Evolutionary conservation across 2,888 invertebrate species (phyloP), one percentile per base, ranked within the genome.

Genomic region (Epinotia bilunana): DNA sequence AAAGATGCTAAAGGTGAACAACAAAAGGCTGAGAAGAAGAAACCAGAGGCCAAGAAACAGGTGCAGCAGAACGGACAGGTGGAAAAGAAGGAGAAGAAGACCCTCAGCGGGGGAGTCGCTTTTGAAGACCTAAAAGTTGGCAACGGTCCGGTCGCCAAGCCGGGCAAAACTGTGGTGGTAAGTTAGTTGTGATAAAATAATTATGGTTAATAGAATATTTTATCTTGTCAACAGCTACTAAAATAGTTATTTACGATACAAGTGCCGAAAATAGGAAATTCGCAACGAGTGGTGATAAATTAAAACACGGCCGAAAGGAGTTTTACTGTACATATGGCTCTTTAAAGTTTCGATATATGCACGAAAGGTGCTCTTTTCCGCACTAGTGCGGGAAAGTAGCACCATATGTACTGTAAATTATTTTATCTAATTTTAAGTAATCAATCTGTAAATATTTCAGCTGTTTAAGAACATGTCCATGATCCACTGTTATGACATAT

Each of bases 101-200:
- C 91, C 0, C 80, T 97, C 11, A 94, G 95, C 77, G 97, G 97
- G n/a, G 98, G 98, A 49, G 96, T 98, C 0, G 92, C 95, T 76
- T 90, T 98, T 78, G 97, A 98, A 86, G 99, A 99, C 79, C 39
- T 97, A 0, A 96, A 96, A 84, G 93, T 96, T 23, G 99, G 99
- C n/a, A 95, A 91, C 78, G 99, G 99, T 0, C 93, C 95, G 0
- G 91, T 94, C 4, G 99, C 97, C 0, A 97, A 97, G 84, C 84
- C 95, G 3, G 98, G 98, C 57, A 97, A 97, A 93, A 95, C 95
- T 79, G 95, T 96, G 20, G 93, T 92, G 90, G 95, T 95, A 82
- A 86, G 88, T 65, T 81, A 23, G 28, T n/a, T 13, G 12, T 63
- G 3, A 60, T 28, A 9, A 39, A 23, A 23, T 69, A 0, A 16